Percentiles rank a stretch among this genome's conserved stretches.
Evolutionary conservation across 2,888 invertebrate genomes (phyloP).

Genomic region (Dorcus hopei): DNA sequence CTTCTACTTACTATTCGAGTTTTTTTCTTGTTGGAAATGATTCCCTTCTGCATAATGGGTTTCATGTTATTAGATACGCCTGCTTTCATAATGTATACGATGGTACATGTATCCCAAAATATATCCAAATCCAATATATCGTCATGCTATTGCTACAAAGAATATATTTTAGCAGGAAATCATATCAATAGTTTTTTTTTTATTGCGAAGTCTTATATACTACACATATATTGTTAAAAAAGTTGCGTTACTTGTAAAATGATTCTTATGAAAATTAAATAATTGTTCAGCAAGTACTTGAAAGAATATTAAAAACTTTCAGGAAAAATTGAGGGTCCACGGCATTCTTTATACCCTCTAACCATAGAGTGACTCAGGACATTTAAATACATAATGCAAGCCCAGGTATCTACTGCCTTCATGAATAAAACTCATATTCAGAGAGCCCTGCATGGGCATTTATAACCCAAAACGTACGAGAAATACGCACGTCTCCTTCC

Average conservation of each 20-base stretch:
- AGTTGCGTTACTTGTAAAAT: not conserved
- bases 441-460: constrained; percentile 24
- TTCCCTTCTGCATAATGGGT: not conserved
- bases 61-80: not conserved
- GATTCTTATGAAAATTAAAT: not conserved
- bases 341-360: constrained; percentile 22
- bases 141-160: too few relatives aligned
- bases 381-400: constrained; percentile 45
- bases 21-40: not conserved
- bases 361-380: constrained; percentile 30
- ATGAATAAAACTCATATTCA: constrained; percentile 41
- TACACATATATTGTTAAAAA: too few relatives aligned
- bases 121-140: too few relatives aligned
- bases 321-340: constrained; percentile 7
- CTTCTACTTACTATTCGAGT: not conserved
- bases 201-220: too few relatives aligned
- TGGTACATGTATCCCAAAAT: too few relatives aligned
- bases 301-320: constrained; percentile 9
- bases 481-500: constrained; percentile 3
- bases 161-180: too few relatives aligned
- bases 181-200: too few relatives aligned
- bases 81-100: too few relatives aligned
- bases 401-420: constrained; percentile 40
- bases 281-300: not conserved
- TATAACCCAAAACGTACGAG: constrained; percentile 6